These are phyloP conservation scores for Agrochola lychnidis DNA, from an alignment of 2,888 invertebrate genomes.

Conservation along the genomic window DNA sequence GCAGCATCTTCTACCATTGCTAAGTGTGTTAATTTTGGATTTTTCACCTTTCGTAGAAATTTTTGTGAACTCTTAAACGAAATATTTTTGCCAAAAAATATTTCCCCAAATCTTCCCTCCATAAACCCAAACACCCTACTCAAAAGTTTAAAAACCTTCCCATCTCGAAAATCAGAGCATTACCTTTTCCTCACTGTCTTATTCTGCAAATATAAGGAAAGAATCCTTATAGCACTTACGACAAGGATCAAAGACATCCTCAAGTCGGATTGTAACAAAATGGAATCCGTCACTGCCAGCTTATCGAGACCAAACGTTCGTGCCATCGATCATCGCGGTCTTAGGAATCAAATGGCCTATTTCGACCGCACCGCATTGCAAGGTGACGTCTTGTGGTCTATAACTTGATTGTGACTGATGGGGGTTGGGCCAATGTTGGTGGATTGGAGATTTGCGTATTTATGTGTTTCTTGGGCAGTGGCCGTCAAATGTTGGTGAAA, in stretches of 20 bases:
- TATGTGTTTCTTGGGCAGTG: neutral
- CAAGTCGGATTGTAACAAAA: conserved; percentile 46
- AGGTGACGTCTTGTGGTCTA: conserved; percentile 55
- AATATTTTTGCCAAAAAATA: neutral
- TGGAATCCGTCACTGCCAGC: conserved; percentile 52
- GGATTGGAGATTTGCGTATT: neutral
- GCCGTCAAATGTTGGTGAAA: neutral
- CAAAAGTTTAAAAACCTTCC: conserved; percentile 2
- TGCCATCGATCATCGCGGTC: conserved; percentile 53
- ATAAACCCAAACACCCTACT: no score
- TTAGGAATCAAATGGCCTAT: conserved; percentile 51
- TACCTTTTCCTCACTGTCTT: neutral
- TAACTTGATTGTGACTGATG: conserved; percentile 54
- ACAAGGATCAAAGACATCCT: conserved; percentile 28
- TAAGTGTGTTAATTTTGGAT: neutral
- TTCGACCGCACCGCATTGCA: conserved; percentile 38
- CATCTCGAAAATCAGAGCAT: neutral
- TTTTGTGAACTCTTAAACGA: neutral
- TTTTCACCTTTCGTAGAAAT: neutral
- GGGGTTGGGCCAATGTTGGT: conserved; percentile 28
- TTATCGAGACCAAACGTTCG: conserved; percentile 44
- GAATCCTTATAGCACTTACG: conserved; percentile 15
- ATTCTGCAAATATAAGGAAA: conserved; percentile 30
- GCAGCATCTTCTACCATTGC: neutral
- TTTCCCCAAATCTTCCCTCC: neutral